These are phyloP conservation scores for Carposina sasakii DNA, from an alignment of 1,140 invertebrate genomes.

Conservation along the genomic window DNA sequence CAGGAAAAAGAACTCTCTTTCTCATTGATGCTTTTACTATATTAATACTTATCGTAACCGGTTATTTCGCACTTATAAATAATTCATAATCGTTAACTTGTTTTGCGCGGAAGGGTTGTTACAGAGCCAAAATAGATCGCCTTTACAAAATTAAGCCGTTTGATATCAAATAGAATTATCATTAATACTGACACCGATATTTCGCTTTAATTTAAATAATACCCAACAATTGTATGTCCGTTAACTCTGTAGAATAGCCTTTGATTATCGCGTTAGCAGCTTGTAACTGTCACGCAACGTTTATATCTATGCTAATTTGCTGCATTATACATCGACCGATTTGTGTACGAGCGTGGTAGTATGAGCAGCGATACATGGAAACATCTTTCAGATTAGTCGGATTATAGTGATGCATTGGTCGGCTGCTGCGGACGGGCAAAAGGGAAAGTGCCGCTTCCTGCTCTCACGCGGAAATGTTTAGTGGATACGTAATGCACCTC, in stretches of 20 bases:
- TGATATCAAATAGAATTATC: too few relatives aligned
- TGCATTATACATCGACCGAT: constrained; percentile 48
- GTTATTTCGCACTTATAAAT: constrained; percentile 34
- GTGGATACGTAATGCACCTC: constrained; percentile 8
- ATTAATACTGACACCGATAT: too few relatives aligned
- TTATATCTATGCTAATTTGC: too few relatives aligned
- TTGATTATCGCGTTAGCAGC: too few relatives aligned
- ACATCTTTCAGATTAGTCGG: constrained; percentile 31
- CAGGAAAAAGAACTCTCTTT: constrained; percentile 33
- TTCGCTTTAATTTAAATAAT: too few relatives aligned
- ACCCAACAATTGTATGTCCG: too few relatives aligned
- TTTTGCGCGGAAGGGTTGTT: too few relatives aligned
- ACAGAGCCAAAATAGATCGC: too few relatives aligned
- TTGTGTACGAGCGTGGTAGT: constrained; percentile 25
- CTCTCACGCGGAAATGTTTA: constrained; percentile 62
- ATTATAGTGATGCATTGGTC: constrained; percentile 53
- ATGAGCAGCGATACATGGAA: constrained; percentile 4
- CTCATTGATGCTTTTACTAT: constrained; percentile 29
- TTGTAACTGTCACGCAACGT: too few relatives aligned
- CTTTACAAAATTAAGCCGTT: too few relatives aligned
- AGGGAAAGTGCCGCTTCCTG: constrained; percentile 69
- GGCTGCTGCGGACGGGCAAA: constrained; percentile 67
- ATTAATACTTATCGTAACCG: constrained; percentile 28
- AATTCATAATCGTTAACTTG: too few relatives aligned
- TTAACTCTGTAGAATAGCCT: too few relatives aligned